These are phyloP conservation scores for Lates calcarifer DNA, from an alignment of 2,113 vertebrate genomes.

Conservation along the genomic window DNA sequence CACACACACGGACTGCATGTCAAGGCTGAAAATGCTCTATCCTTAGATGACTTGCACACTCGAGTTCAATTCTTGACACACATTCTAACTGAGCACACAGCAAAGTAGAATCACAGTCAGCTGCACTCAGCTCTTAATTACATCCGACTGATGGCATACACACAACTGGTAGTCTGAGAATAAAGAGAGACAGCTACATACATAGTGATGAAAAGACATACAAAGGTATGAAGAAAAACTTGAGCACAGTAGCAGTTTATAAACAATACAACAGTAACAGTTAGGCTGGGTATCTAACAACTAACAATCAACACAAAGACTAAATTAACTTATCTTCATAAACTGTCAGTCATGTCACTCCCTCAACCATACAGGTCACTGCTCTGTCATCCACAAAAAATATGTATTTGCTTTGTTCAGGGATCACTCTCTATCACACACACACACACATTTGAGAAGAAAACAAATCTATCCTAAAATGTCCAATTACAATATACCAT, in stretches of 20 bases:
- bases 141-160: neutral
- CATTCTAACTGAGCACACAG: conserved; percentile 4
- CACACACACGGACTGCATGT: conserved; percentile 37
- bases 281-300: neutral
- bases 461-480: neutral
- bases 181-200: neutral
- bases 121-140: neutral
- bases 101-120: neutral
- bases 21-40: conserved; percentile 26
- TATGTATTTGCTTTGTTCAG: no score
- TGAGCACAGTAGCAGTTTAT: neutral
- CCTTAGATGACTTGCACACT: conserved; percentile 36
- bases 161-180: no score
- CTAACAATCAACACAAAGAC: no score
- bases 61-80: conserved; percentile 12
- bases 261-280: neutral
- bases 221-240: neutral
- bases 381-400: no score
- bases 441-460: no score
- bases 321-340: no score
- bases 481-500: neutral
- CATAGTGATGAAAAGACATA: neutral
- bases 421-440: no score
- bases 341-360: no score
- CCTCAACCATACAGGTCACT: no score